Conservation (phyloP, 2,113 vertebrate genomes). For the Chloebia gouldiae region DNA sequence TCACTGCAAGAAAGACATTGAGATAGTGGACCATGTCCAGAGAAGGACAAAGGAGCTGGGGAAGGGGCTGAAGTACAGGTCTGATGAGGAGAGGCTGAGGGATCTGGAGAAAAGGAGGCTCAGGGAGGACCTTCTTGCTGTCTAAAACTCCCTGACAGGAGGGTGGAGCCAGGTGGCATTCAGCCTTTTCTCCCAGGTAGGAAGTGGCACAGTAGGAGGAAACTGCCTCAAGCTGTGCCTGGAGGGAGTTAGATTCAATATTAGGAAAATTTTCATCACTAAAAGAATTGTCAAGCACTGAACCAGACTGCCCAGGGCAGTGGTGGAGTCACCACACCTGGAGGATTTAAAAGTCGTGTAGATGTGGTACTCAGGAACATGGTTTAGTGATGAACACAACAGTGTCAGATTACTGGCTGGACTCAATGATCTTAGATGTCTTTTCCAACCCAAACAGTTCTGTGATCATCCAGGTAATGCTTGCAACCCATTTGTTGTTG, state of each 20-base stretch:
- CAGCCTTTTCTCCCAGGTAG: neutral
- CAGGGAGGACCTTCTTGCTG: neutral
- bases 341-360: neutral
- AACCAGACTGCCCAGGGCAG: neutral
- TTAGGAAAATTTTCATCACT: neutral
- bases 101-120: neutral
- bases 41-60: neutral
- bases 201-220: neutral
- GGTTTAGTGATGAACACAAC: neutral
- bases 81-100: neutral
- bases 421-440: neutral
- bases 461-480: slow-evolving; percentile 31
- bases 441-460: neutral
- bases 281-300: neutral
- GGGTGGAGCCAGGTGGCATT: neutral
- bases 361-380: neutral
- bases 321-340: neutral
- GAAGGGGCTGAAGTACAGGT: neutral
- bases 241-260: neutral
- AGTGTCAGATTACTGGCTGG: neutral
- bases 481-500: slow-evolving; percentile 28
- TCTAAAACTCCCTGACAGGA: neutral
- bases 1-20: neutral
- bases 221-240: neutral
- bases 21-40: neutral